Conservation (phyloP, 2,888 invertebrate species). For the Eupeodes luniger region DNA sequence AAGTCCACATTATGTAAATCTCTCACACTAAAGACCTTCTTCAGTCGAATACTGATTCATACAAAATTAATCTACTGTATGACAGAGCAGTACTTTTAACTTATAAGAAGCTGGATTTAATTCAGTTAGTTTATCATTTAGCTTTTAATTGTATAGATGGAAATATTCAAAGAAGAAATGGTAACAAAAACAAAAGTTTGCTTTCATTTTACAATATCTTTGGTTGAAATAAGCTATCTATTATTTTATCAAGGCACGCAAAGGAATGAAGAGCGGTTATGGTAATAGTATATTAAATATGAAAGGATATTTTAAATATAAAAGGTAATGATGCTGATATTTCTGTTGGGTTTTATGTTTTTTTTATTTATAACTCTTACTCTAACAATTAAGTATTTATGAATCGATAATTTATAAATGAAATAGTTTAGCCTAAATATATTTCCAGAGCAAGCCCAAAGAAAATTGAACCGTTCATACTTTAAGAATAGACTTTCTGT, state of each 20-base stretch:
- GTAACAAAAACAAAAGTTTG: slow-evolving; percentile 4
- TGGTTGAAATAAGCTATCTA: not conserved
- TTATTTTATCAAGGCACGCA: not conserved
- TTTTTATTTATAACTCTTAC: too few relatives aligned
- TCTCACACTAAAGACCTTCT: not conserved
- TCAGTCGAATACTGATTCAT: slow-evolving; percentile 25
- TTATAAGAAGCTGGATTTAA: not conserved
- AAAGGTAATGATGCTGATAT: not conserved
- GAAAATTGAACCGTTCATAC: too few relatives aligned
- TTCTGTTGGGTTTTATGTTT: not conserved
- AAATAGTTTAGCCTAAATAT: too few relatives aligned
- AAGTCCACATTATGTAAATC: slow-evolving; percentile 45
- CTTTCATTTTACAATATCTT: not conserved
- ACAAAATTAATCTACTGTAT: slow-evolving; percentile 9
- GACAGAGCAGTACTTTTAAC: not conserved
- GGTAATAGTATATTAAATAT: not conserved
- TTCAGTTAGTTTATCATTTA: slow-evolving; percentile 32
- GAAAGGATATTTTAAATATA: not conserved
- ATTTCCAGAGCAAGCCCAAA: too few relatives aligned
- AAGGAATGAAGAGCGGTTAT: not conserved
- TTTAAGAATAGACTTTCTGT: too few relatives aligned
- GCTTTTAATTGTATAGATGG: not conserved
- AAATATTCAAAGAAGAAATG: slow-evolving; percentile 17
- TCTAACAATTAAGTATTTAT: too few relatives aligned
- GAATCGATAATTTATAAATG: too few relatives aligned